Percentiles rank a stretch among this genome's conserved stretches.
phyloP scores from a whole-genome alignment of 1,140 invertebrate genomes.

The Anagrus nilaparvatae region DNA sequence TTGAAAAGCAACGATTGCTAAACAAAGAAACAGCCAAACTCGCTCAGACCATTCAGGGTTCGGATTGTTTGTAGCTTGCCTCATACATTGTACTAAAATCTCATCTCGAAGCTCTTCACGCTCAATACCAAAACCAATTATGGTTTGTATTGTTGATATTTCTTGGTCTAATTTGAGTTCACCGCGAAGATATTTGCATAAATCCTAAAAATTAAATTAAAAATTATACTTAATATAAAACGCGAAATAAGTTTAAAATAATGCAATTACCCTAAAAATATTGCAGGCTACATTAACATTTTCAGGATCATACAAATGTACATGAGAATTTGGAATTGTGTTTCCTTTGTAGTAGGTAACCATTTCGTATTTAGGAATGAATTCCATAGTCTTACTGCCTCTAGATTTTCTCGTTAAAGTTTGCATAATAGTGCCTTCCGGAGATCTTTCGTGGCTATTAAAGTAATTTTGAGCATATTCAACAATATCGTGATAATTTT shows the following conservation, averaged over 20 bases:
- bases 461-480: conserved; percentile 92
- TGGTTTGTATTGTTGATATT: conserved; percentile 69
- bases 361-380: conserved; percentile 86
- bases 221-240: background rate
- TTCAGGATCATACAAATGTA: conserved; percentile 91
- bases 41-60: conserved; percentile 66
- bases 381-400: conserved; percentile 63
- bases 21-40: conserved; percentile 81
- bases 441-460: conserved; percentile 77
- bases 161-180: conserved; percentile 77
- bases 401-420: conserved; percentile 71
- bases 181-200: conserved; percentile 77
- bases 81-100: conserved; percentile 78
- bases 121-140: conserved; percentile 78
- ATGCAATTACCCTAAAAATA: conserved; percentile 70
- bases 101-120: conserved; percentile 82
- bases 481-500: conserved; percentile 69
- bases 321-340: conserved; percentile 85
- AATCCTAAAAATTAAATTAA: conserved; percentile 49
- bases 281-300: conserved; percentile 82
- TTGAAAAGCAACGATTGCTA: conserved; percentile 84
- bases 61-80: conserved; percentile 78
- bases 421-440: conserved; percentile 80
- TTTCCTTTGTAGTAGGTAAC: conserved; percentile 78
- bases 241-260: conserved; percentile 1